Base-by-base conservation (phyloP, 2,888 invertebrate species). In the Pterobdella sp. region DNA sequence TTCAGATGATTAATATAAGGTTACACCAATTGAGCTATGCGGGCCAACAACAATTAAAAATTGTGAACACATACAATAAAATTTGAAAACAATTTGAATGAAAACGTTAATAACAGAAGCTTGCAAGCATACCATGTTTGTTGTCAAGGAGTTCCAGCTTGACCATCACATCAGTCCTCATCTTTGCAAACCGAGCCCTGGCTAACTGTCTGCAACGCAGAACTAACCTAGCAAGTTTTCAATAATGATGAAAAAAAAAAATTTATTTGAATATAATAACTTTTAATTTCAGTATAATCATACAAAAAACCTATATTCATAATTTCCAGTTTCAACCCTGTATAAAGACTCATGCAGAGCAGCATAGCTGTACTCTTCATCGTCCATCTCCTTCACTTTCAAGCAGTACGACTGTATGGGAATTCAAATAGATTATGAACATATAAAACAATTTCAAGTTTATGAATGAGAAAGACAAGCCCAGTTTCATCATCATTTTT, bases 371-470 rank as follows among this genome's bases (percentile, higher is more conserved):
- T 94, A 93, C 80, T 97, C 96, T 81, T 99, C 98, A 81, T 99
- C 98, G 79, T 99, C 98, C 92, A 99, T 92, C 84, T 98, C 98
- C 83, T 99, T 99, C 0, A 98, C 94, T 86, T 98, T 99, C 73
- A 99, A 86, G 81, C 98, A 99, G 83, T 98, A 99, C 0, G 97
- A 96, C 72, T 85, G 60, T 76, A 60, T 56, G 42, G 56, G 64
- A 22, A 37, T 31, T 32, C 1, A 34, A n/a, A 31, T 18, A 34
- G 31, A 72, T 7, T n/a, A 56, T 26, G 36, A 22, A 52, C 2
- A 1, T 18, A 3, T n/a, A 31, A 2, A 32, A 67, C 22, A 35
- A 32, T 35, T 18, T 35, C 29, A 26, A 29, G 26, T 31, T 18
- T 35, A 34, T 10, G 4, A 18, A 31, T 37, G 42, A 68, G 37